Percentiles rank a stretch among this genome's conserved stretches.
Evolutionary conservation across 64 coral and sea anemone species (phyloP).

Genomic region (Montipora foliosa): DNA sequence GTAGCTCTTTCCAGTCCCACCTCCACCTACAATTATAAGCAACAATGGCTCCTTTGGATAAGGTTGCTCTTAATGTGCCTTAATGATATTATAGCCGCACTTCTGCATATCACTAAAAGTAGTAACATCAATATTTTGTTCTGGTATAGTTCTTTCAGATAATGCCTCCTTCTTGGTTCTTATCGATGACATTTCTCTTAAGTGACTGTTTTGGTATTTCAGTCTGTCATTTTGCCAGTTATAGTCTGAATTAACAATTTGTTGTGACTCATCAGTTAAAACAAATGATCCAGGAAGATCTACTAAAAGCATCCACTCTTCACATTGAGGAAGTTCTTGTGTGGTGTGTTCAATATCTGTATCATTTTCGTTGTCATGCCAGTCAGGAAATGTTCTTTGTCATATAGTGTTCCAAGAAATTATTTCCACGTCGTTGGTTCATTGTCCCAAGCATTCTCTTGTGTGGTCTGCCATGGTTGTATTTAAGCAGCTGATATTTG

Average conservation of each 20-base stretch:
- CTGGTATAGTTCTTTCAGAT: neutral
- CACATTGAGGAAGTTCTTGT: neutral
- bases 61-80: constrained; percentile 13
- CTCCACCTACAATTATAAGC: neutral
- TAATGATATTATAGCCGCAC: constrained; percentile 27
- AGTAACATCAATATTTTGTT: constrained; percentile 17
- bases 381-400: constrained; percentile 17
- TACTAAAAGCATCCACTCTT: constrained; percentile 29
- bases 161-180: neutral
- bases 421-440: constrained; percentile 13
- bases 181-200: neutral
- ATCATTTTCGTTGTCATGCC: constrained; percentile 15
- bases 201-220: neutral
- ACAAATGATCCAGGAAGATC: neutral
- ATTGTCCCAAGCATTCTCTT: constrained; percentile 34
- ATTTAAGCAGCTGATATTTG: constrained; percentile 39
- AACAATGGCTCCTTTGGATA: constrained; percentile 3
- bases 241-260: neutral
- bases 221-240: neutral
- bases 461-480: constrained; percentile 53
- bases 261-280: neutral
- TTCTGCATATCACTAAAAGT: constrained; percentile 38
- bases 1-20: too few relatives aligned
- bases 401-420: constrained; percentile 29
- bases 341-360: neutral